Base-by-base conservation (phyloP, 23 tunicate species). In the Diplosoma virens region DNA sequence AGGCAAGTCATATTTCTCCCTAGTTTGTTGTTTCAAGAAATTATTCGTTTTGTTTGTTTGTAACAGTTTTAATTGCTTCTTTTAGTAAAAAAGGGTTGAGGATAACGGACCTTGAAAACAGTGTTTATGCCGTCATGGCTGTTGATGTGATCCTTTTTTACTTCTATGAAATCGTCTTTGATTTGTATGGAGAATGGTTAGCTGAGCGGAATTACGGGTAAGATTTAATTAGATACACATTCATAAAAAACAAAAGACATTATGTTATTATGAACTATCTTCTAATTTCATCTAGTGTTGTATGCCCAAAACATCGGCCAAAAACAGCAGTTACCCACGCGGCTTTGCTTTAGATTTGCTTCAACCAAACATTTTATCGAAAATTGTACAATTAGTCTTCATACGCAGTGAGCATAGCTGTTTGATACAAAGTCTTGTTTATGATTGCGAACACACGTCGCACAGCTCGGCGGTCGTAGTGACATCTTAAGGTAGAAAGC, bases 61-160 rank as follows among this genome's bases (percentile, higher is more conserved):
- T 14, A 41, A 41, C 9, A 7, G 50, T 14, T 41, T 41, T 41
- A 41, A 7, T 41, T 14, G 50, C 50, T n/a, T n/a, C n/a, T n/a
- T n/a, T n/a, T n/a, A n/a, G n/a, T n/a, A n/a, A n/a, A n/a, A n/a
- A n/a, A n/a, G n/a, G n/a, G n/a, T n/a, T n/a, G n/a, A n/a, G n/a
- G n/a, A n/a, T n/a, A n/a, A n/a, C 69, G 30, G 24, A 17, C 28
- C 59, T 36, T 16, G 37, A 45, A 25, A 75, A 75, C 46, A 76
- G 67, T 41, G 47, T 82, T 29, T 46, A 79, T 14, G 80, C 75
- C 23, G 87, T 82, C 3, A 50, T 64, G 66, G 79, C 61, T 20
- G 75, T 45, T 30, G 87, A 82, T 47, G 23, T 82, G 25, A 21
- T 82, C 4, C 29, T 56, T 32, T 9, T 27, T 3, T 32, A 76